Base-by-base conservation (phyloP, 2,113 vertebrate species). In the Ptychochromis oligacanthus region DNA sequence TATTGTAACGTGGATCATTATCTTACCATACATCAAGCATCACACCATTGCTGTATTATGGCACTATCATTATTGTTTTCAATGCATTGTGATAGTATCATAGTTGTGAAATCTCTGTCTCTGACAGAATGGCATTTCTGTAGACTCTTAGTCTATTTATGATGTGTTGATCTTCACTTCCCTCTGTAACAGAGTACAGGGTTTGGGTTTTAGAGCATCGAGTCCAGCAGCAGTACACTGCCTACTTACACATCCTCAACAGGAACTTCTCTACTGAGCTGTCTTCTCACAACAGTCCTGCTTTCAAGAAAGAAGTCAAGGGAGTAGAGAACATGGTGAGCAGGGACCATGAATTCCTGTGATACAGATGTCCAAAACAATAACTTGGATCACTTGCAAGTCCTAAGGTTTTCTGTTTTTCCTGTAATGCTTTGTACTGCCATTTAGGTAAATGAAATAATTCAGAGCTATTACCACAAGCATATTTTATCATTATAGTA, bases 171-270 rank as follows among this genome's bases (percentile, higher is more conserved):
- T 79, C 26, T 24, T 49, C 2, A 49, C 28, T 65, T 76, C 43
- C 7, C 36, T 79, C 18, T 86, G 11, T 67, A 10, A 78, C 90
- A 96, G 96, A 95, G 8, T 94, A 95, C 84, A 86, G 79, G 49
- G 87, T 96, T 43, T 95, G 95, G 95, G 70, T 81, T 31, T 78
- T 92, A 80, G 95, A 96, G 85, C 65, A 76, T 8, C 84, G 92
- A 2, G 80, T 94, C 12, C 80, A 89, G 81, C 93, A 94, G 82
- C 92, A 95, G 84, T 96, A 94, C 89, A 80, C 91, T 0, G 91
- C 89, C 55, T 59, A 85, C 54, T 6, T 95, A 28, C 64, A 92
- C 56, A 91, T 96, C 76, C 77, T 95, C 74, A 95, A 96, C 92
- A 87, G 86, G 56, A 94, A 93, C 88, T 95, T 94, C 88, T 90